Evolutionary conservation across 2,113 vertebrate genomes (phyloP).

Genomic region (Heterochromis multidens): DNA sequence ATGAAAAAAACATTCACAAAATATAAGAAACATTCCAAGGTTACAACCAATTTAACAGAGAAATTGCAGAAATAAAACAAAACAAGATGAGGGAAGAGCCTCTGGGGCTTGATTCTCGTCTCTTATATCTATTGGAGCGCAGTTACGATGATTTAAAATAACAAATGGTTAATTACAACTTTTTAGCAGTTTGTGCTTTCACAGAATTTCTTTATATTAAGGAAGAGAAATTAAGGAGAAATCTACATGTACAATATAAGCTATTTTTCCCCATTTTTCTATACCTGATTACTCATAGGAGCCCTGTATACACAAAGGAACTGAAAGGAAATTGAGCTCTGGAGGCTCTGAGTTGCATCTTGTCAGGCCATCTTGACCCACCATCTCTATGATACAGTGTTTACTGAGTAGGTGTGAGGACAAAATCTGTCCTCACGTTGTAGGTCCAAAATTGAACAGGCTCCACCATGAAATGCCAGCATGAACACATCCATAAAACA

Average conservation of each 20-base stretch:
- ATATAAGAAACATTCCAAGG: not conserved
- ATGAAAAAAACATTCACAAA: not conserved
- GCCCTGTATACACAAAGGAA: not conserved
- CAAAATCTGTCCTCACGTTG: conserved; percentile 15
- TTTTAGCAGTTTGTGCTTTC: not conserved
- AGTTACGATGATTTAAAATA: too few relatives aligned
- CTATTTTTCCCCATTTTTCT: not conserved
- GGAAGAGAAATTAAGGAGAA: not conserved
- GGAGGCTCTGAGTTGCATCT: conserved; percentile 39
- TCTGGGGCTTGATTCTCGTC: not conserved
- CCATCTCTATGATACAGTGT: conserved; percentile 62
- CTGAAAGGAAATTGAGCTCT: not conserved
- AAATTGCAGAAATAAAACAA: not conserved
- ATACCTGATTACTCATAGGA: not conserved
- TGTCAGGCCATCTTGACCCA: conserved; percentile 42
- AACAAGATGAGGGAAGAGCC: not conserved
- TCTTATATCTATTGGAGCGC: too few relatives aligned
- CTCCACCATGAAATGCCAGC: not conserved
- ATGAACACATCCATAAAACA: not conserved
- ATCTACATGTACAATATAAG: not conserved
- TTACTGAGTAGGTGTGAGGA: conserved; percentile 57
- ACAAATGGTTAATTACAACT: not conserved
- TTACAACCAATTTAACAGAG: not conserved
- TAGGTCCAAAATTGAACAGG: not conserved
- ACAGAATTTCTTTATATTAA: not conserved